Evolutionary conservation across 2,113 vertebrate species (phyloP), one percentile per base, ranked within the genome.

Genomic region (Peromyscus leucopus): DNA sequence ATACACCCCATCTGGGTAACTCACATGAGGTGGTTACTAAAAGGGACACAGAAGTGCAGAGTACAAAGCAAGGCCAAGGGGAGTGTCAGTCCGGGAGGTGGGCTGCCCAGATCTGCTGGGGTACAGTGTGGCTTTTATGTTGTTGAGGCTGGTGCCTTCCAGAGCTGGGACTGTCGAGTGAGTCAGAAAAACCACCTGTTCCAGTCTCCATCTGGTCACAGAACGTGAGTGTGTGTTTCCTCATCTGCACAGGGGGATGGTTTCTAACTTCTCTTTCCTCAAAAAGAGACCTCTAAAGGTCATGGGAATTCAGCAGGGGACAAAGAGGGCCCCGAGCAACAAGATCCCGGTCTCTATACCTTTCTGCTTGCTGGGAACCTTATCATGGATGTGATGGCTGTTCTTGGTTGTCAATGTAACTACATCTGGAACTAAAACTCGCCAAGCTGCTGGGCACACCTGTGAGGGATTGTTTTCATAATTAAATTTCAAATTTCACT

Each of bases 211-310:
- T 15, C 67, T 2, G 65, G 93, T 71, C 86, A 94, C 26, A 74
- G 85, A 86, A 59, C 65, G 57, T 9, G 15, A 82, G 75, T 57
- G 21, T 82, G n/a, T 89, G 59, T 74, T 97, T 97, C 96, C 92
- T 93, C 93, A 69, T 80, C 76, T 12, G 0, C 65, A 95, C 83
- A 87, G 55, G 80, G 91, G 85, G 84, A 95, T 55, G 51, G 55
- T 33, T 57, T 63, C 22, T 31, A 39, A 91, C 87, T 97, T 96
- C 88, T 95, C 86, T 94, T 93, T 97, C 86, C 79, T 90, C 48
- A 69, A 11, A 69, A 24, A n/a, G 21, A 71, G 55, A 26, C 51
- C 67, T 61, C 0, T 5, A n/a, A 67, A 91, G 67, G 94, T 96
- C 91, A n/a, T 80, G 87, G 69, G 91, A 96, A 89, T 8, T 51